phyloP scores from a whole-genome alignment of 2,888 invertebrate genomes.

The Microplitis manilae region DNA sequence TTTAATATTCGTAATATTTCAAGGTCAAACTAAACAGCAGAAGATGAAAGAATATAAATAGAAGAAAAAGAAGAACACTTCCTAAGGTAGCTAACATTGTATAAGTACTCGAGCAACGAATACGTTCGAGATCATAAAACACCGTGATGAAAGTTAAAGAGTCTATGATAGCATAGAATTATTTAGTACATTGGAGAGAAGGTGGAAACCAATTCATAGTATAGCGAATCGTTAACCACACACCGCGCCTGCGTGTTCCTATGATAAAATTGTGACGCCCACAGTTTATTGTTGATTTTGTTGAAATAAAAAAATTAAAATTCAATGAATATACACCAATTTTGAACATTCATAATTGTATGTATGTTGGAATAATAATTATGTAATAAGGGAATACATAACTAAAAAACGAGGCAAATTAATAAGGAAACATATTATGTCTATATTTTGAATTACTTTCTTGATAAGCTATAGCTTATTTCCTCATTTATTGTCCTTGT shows the following conservation, averaged over 20 bases:
- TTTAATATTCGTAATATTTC: constrained; percentile 8
- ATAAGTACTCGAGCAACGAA: constrained; percentile 1
- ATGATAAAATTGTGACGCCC: constrained; percentile 21
- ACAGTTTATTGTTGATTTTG: neutral
- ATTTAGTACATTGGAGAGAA: constrained; percentile 7
- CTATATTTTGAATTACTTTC: too few relatives aligned
- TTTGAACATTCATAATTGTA: neutral
- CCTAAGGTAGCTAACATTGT: neutral
- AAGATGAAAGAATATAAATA: neutral
- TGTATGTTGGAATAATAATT: too few relatives aligned
- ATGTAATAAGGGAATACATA: too few relatives aligned
- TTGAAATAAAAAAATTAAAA: neutral
- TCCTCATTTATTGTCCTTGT: too few relatives aligned
- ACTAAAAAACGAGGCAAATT: too few relatives aligned
- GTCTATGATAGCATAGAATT: constrained; percentile 31
- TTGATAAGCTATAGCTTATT: too few relatives aligned
- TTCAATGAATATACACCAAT: neutral
- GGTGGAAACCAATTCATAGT: constrained; percentile 17
- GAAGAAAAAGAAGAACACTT: neutral
- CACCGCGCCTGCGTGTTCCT: constrained; percentile 28
- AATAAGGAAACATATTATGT: too few relatives aligned
- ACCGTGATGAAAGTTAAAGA: neutral
- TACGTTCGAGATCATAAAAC: constrained; percentile 6
- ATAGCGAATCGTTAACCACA: constrained; percentile 22
- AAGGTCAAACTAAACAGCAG: constrained; percentile 10